These are phyloP conservation scores for Dendroctonus valens DNA, from an alignment of 1,140 invertebrate genomes.

Conservation along the genomic window DNA sequence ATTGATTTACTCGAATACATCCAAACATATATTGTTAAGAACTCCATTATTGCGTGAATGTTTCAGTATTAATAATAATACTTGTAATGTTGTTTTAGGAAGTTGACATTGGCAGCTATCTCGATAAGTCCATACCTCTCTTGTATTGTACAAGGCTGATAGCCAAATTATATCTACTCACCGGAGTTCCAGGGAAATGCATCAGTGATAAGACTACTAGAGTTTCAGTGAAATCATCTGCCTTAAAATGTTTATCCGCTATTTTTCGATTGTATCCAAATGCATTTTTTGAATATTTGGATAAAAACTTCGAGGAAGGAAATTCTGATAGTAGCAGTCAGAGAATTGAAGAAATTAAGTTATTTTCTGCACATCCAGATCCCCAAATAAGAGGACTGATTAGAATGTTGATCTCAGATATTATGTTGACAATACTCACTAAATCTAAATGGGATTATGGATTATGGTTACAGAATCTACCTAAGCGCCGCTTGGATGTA, in stretches of 20 bases:
- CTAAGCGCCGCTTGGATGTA: too few species aligned
- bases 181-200: conserved; percentile 60
- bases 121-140: conserved; percentile 66
- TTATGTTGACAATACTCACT: conserved; percentile 63
- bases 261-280: conserved; percentile 69
- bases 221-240: conserved; percentile 82
- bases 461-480: conserved; percentile 45
- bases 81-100: conserved; percentile 45
- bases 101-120: conserved; percentile 64
- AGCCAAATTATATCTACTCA: conserved; percentile 72
- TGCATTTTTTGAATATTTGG: conserved; percentile 63
- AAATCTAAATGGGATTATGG: conserved; percentile 59
- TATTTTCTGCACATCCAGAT: conserved; percentile 72
- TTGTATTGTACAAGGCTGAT: conserved; percentile 75
- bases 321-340: conserved; percentile 49
- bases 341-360: conserved; percentile 66
- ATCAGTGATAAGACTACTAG: conserved; percentile 68
- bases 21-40: too few species aligned
- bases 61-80: too few species aligned
- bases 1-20: too few species aligned
- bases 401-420: conserved; percentile 64
- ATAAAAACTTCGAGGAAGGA: conserved; percentile 49
- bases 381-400: conserved; percentile 78
- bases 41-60: too few species aligned
- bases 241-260: conserved; percentile 70